Evolutionary conservation across 2,113 vertebrate genomes (phyloP).

Genomic region (Amphiprion percula): DNA sequence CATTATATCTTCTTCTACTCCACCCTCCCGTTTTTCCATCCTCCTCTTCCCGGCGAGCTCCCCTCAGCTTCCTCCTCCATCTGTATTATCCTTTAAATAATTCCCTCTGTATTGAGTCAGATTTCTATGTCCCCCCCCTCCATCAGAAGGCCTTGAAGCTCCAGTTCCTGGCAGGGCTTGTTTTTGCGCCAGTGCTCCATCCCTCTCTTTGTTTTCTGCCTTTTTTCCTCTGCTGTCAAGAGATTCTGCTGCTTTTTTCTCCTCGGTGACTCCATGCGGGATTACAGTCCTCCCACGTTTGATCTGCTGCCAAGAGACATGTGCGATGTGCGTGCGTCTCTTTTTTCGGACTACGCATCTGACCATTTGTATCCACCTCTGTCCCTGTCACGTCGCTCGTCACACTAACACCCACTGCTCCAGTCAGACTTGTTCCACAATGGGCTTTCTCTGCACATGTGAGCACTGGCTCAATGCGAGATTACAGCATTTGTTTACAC

Average conservation of each 20-base stretch:
- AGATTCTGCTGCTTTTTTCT: slow-evolving; percentile 56
- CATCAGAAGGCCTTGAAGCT: slow-evolving; percentile 61
- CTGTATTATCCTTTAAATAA: slow-evolving; percentile 69
- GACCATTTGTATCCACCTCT: slow-evolving; percentile 65
- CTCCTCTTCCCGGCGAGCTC: background rate
- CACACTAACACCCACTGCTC: slow-evolving; percentile 34
- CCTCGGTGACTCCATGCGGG: slow-evolving; percentile 34
- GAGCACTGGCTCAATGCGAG: background rate
- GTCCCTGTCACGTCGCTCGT: slow-evolving; percentile 43
- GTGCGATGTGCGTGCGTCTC: slow-evolving; percentile 29
- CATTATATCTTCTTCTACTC: slow-evolving; percentile 8
- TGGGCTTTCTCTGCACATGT: slow-evolving; percentile 7
- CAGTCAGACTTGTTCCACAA: slow-evolving; percentile 3
- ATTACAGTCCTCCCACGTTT: slow-evolving; percentile 71
- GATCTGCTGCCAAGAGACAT: slow-evolving; percentile 64
- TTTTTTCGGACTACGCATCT: slow-evolving; percentile 10
- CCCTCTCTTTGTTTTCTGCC: slow-evolving; percentile 55
- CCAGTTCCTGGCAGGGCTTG: slow-evolving; percentile 57
- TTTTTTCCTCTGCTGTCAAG: slow-evolving; percentile 64
- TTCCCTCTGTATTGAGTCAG: slow-evolving; percentile 65
- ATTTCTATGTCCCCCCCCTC: slow-evolving; percentile 21
- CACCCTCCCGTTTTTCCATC: slow-evolving; percentile 3
- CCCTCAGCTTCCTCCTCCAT: slow-evolving; percentile 43
- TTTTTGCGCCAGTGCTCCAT: slow-evolving; percentile 56
- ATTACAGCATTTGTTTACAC: background rate